These are phyloP conservation scores for Onthophagus taurus DNA, from an alignment of 1,140 invertebrate species.

Conservation along the genomic window DNA sequence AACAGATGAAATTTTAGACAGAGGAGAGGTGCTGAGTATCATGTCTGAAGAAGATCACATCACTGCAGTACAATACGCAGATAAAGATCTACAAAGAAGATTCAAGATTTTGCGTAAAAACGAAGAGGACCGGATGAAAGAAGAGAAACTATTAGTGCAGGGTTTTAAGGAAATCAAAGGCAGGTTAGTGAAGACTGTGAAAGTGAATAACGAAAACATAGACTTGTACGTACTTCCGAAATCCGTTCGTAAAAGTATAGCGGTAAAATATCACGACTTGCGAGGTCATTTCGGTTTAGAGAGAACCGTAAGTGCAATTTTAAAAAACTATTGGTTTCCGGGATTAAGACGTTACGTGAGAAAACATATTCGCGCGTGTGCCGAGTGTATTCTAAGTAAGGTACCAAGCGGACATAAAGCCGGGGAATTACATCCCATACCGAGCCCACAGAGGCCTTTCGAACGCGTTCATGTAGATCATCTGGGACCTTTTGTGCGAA, in stretches of 20 bases:
- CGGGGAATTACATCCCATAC: constrained; percentile 17
- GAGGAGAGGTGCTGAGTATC: too few species aligned
- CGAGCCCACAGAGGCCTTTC: constrained; percentile 15
- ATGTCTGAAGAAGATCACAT: too few species aligned
- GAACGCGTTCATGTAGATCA: constrained; percentile 20
- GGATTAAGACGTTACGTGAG: constrained; percentile 16
- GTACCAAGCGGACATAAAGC: constrained; percentile 15
- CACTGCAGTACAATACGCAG: too few species aligned
- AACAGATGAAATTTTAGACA: too few species aligned
- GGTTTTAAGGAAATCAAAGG: not conserved
- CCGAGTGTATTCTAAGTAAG: constrained; percentile 19
- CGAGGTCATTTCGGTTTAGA: constrained; percentile 13
- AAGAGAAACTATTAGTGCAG: not conserved
- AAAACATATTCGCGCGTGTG: constrained; percentile 18
- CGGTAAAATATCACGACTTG: constrained; percentile 14
- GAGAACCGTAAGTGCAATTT: constrained; percentile 11
- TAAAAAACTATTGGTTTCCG: constrained; percentile 15
- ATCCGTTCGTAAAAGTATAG: constrained; percentile 13
- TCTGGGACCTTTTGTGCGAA: constrained; percentile 27
- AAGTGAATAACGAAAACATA: constrained; percentile 5
- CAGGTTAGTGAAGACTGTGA: not conserved
- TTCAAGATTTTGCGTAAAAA: not conserved
- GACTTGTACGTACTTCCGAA: constrained; percentile 15
- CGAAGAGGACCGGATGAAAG: not conserved
- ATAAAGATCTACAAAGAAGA: not conserved